Conservation (phyloP, 2,888 invertebrate species). For the Platycheirus rosarum region DNA sequence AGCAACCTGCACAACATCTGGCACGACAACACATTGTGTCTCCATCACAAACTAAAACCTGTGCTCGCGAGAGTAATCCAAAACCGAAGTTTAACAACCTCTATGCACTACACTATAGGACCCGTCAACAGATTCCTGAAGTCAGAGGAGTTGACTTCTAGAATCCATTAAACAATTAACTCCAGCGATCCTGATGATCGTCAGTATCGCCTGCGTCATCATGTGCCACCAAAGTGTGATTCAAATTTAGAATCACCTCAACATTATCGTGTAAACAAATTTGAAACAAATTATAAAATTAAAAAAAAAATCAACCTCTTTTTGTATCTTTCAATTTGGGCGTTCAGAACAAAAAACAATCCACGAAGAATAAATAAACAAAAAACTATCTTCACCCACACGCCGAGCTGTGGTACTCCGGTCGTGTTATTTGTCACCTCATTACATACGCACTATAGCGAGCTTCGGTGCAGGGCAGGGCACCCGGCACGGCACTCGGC, state of each 20-base stretch:
- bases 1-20: slow-evolving; percentile 67
- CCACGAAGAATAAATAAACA: slow-evolving; percentile 67
- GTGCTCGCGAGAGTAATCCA: slow-evolving; percentile 23
- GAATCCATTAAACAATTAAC: slow-evolving; percentile 73
- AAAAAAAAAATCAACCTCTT: slow-evolving; percentile 77
- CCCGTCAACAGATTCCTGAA: background rate
- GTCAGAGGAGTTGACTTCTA: no score
- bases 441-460: slow-evolving; percentile 66
- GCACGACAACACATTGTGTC: slow-evolving; percentile 50
- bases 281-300: slow-evolving; percentile 40
- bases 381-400: slow-evolving; percentile 39
- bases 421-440: slow-evolving; percentile 73
- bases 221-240: slow-evolving; percentile 58
- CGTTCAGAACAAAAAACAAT: slow-evolving; percentile 68
- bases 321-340: slow-evolving; percentile 65
- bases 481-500: background rate
- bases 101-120: slow-evolving; percentile 1
- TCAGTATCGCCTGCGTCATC: slow-evolving; percentile 69
- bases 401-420: slow-evolving; percentile 22
- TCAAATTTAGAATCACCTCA: slow-evolving; percentile 71
- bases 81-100: slow-evolving; percentile 64
- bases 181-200: slow-evolving; percentile 59
- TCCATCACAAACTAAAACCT: slow-evolving; percentile 45
- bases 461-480: background rate
- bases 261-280: slow-evolving; percentile 59